phyloP scores from a whole-genome alignment of 2,888 invertebrate species.

The Amiota mariae region DNA sequence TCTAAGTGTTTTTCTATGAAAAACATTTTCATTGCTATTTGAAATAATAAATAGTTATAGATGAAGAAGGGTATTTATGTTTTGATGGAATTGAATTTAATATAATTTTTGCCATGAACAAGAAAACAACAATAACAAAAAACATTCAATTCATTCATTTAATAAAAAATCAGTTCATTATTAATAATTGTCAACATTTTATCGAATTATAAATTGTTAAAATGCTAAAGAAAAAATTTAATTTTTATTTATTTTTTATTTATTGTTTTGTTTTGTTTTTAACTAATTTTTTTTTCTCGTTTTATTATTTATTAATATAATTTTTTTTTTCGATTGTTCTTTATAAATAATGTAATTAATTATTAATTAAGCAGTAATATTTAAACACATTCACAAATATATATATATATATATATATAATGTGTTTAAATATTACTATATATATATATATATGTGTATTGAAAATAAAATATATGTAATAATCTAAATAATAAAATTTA shows the following conservation, averaged over 20 bases:
- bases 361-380: slow-evolving; percentile 9
- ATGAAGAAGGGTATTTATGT: background rate
- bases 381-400: slow-evolving; percentile 4
- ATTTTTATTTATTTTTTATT: background rate
- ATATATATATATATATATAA: background rate
- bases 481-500: background rate
- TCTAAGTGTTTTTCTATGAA: background rate
- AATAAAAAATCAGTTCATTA: slow-evolving; percentile 19
- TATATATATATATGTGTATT: background rate
- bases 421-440: too few species aligned
- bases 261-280: slow-evolving; percentile 4
- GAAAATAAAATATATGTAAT: background rate
- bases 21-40: background rate
- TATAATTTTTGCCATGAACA: too few species aligned
- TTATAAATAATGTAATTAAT: slow-evolving; percentile 23
- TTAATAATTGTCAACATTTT: slow-evolving; percentile 26
- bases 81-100: background rate
- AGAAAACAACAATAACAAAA: too few species aligned
- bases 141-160: background rate
- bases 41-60: background rate
- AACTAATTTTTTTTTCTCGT: background rate
- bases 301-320: too few species aligned
- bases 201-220: slow-evolving; percentile 24
- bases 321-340: too few species aligned
- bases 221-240: background rate